Base-by-base conservation (phyloP, 2,113 vertebrate species). In the Pedetes capensis region DNA sequence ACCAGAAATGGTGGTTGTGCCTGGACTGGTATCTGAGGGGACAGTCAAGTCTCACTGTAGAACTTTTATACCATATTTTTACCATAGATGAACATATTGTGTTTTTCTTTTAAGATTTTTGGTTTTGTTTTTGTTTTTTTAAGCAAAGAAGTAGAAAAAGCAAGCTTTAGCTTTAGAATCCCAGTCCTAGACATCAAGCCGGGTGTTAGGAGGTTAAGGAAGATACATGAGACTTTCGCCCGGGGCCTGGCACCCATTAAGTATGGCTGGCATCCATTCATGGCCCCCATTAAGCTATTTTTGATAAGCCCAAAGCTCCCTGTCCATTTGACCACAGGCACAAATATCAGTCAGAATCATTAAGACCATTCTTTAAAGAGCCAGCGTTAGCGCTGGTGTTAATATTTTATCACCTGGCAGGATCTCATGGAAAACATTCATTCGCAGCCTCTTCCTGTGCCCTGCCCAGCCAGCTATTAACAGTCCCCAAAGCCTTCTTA, bases 331-430 rank as follows among this genome's bases (percentile, higher is more conserved):
- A 94, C 96, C 95, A 88, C 87, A 57, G 71, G 39, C 68, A 71
- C 90, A 88, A 76, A 16, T 68, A 75, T 5, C 88, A 59, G 94
- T 92, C 85, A 87, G 84, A 14, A 82, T 92, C 95, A 79, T 94
- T 75, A 95, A 93, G 94, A 32, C 23, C 72, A n/a, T 81, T 69
- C 71, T 90, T 95, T 95, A 66, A 95, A 82, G 92, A 92, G 95
- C 1, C 1, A 59, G 55, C 32, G 76, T 74, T 57, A 47, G 71
- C 89, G 39, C 34, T 34, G 27, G 61, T 57, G 95, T 97, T 92
- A 97, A 96, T 96, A 95, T 96, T 95, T 96, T 57, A 95, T 95
- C 92, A 95, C 94, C 92, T 95, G 96, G 95, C 95, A 93, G 85
- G 71, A 4, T 84, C 96, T 87, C 25, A 20, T 79, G 75, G 95